Evolutionary conservation across 1,140 invertebrate species (phyloP).

Genomic region (Neotoxoptera formosana): DNA sequence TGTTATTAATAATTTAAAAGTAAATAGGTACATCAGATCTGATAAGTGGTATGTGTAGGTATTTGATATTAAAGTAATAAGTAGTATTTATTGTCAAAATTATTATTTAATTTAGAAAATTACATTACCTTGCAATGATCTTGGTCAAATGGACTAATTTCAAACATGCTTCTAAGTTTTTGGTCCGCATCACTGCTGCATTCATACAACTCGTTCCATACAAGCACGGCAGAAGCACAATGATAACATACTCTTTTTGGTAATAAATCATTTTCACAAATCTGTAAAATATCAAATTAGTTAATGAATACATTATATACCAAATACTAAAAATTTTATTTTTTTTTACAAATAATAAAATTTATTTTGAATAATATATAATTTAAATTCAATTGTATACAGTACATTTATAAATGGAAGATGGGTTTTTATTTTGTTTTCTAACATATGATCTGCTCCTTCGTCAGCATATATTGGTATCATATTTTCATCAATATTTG

Average conservation of each 20-base stretch:
- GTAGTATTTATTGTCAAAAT: background rate
- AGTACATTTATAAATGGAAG: conserved; percentile 65
- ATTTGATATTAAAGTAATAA: background rate
- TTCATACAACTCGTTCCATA: conserved; percentile 71
- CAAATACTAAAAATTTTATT: no score
- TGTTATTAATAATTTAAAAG: background rate
- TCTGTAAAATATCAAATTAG: conserved; percentile 63
- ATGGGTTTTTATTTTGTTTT: conserved; percentile 69
- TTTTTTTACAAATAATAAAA: no score
- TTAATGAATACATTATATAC: conserved; percentile 13
- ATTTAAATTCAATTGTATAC: conserved; percentile 12
- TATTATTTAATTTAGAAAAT: background rate
- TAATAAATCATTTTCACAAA: conserved; percentile 67
- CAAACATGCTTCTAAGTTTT: conserved; percentile 63
- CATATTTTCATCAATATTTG: conserved; percentile 65
- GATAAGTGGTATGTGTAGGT: background rate
- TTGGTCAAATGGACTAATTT: conserved; percentile 12
- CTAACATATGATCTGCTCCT: conserved; percentile 67
- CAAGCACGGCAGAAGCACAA: conserved; percentile 70
- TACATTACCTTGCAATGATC: conserved; percentile 19
- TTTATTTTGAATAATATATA: background rate
- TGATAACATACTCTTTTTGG: conserved; percentile 71
- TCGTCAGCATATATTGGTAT: conserved; percentile 69
- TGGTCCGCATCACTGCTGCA: conserved; percentile 69
- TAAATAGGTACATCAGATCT: background rate